These are phyloP conservation scores for Acleris cristana DNA, from an alignment of 2,888 invertebrate genomes.

Conservation along the genomic window DNA sequence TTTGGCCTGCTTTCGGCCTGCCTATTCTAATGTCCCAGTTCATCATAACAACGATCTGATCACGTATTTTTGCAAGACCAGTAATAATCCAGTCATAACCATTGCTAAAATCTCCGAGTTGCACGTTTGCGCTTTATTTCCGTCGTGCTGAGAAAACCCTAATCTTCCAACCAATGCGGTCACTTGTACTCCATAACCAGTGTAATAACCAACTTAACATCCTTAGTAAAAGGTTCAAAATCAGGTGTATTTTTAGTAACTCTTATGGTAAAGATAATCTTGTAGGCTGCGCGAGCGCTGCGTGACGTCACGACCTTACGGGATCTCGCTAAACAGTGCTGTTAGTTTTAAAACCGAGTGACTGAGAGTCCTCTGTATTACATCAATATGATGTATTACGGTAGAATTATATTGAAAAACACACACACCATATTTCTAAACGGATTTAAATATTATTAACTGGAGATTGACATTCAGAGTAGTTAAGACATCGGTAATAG, in stretches of 20 bases:
- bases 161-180: not conserved
- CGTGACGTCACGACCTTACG: conserved; percentile 16
- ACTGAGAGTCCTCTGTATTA: not conserved
- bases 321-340: conserved; percentile 14
- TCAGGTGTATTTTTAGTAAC: no score
- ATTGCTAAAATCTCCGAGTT: conserved; percentile 2
- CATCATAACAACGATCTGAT: no score
- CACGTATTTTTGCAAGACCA: conserved; percentile 8
- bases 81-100: not conserved
- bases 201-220: no score
- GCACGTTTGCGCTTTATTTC: conserved; percentile 6
- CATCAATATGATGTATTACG: not conserved
- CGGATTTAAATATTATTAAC: no score
- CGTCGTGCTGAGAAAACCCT: conserved; percentile 14
- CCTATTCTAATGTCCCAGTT: no score
- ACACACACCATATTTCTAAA: no score
- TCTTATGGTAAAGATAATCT: not conserved
- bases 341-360: conserved; percentile 1
- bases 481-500: no score
- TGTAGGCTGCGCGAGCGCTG: conserved; percentile 2
- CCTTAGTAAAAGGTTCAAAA: no score
- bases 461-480: no score
- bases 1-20: no score
- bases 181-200: no score
- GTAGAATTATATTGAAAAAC: not conserved